A percentile compares a stretch with the other conserved stretches of the same genome.
Conservation (phyloP, 2,797 vertebrate genomes). For the Neosalanx taihuensis region DNA sequence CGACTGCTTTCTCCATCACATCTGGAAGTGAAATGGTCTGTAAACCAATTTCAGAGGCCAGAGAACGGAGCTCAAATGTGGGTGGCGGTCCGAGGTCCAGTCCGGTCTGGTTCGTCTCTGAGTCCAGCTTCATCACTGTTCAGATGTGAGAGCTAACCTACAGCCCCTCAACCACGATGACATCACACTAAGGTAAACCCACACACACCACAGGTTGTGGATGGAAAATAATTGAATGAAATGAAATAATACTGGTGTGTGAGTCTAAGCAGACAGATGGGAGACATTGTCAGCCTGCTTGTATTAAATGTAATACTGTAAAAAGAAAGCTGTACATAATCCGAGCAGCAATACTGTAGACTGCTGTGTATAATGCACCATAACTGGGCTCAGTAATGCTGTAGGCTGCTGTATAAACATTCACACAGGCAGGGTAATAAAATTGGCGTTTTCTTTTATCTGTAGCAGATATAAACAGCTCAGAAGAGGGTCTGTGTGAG, state of each 20-base stretch:
- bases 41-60: background rate
- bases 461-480: conserved; percentile 60
- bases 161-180: background rate
- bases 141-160: background rate
- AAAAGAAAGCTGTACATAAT: background rate
- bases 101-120: background rate
- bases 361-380: background rate
- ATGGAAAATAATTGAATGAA: background rate
- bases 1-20: background rate
- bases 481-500: conserved; percentile 51
- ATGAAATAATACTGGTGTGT: background rate
- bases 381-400: conserved; percentile 20
- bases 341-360: background rate
- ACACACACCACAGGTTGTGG: background rate
- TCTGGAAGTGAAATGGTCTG: conserved; percentile 8
- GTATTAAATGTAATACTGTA: too few species aligned
- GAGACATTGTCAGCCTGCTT: too few species aligned
- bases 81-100: background rate
- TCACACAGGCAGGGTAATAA: conserved; percentile 53
- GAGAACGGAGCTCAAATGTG: background rate
- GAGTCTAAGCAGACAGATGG: background rate
- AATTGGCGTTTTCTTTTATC: conserved; percentile 67
- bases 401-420: conserved; percentile 54
- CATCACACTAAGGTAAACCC: background rate
- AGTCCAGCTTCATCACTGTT: background rate